A percentile compares a stretch with the other conserved stretches of the same genome.
Conservation (phyloP, 2,888 invertebrate species). For the Artemia sp. region DNA sequence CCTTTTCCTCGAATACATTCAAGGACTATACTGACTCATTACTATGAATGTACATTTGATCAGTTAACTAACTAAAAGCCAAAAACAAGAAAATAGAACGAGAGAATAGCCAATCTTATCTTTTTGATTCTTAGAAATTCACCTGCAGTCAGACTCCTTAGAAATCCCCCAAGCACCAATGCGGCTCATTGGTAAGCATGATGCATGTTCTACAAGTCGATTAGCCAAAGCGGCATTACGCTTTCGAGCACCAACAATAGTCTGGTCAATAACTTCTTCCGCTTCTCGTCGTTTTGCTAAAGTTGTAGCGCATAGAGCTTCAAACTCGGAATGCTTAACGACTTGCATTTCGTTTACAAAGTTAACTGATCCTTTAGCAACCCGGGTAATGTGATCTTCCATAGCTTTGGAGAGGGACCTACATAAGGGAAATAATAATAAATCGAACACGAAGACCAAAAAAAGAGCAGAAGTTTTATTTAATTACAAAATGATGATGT, state of each 20-base stretch:
- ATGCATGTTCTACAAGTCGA: slow-evolving; percentile 73
- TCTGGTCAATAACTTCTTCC: slow-evolving; percentile 89
- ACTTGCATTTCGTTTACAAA: slow-evolving; percentile 96
- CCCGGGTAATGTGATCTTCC: slow-evolving; percentile 95
- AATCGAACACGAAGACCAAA: too few relatives aligned
- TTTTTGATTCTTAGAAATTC: slow-evolving; percentile 23
- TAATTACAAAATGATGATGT: too few relatives aligned
- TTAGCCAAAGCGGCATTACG: slow-evolving; percentile 85
- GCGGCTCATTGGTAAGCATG: slow-evolving; percentile 70
- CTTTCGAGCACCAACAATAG: slow-evolving; percentile 84
- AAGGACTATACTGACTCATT: too few relatives aligned
- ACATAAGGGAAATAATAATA: slow-evolving; percentile 22
- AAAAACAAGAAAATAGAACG: slow-evolving; percentile 14
- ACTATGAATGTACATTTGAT: too few relatives aligned
- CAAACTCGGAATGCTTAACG: slow-evolving; percentile 90
- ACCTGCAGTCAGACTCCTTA: slow-evolving; percentile 35
- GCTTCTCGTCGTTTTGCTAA: slow-evolving; percentile 77
- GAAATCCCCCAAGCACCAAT: slow-evolving; percentile 61
- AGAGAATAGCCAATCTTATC: neutral
- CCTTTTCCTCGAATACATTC: slow-evolving; percentile 8
- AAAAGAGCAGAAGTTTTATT: neutral
- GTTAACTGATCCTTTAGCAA: slow-evolving; percentile 98
- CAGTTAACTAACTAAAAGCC: slow-evolving; percentile 7
- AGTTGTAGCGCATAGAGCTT: slow-evolving; percentile 79
- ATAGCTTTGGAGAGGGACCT: slow-evolving; percentile 92